Evolutionary conservation across 2,797 vertebrate species (phyloP), one percentile per base, ranked within the genome.

Genomic region (Neopelma chrysocephalum): DNA sequence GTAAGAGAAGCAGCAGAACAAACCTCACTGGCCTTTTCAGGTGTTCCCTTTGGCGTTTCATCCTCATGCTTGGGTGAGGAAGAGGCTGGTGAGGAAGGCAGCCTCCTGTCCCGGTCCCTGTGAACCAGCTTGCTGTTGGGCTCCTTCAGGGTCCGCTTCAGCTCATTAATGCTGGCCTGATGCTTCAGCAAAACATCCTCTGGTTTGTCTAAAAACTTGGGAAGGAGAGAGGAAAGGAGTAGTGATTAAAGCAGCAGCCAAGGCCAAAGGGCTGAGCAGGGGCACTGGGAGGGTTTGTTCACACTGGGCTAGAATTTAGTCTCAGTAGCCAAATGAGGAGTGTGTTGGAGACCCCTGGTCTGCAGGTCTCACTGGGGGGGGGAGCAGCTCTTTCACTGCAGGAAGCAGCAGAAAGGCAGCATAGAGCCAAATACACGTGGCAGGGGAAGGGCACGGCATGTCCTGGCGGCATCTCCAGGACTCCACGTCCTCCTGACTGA

Each of bases 101-200:
- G 98, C 89, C 98, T 98, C 97, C 99, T 99, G 94, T 98, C 98
- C 50, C 98, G 96, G 43, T 98, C 98, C 82, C 98, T 97, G 97
- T 98, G 99, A 94, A 99, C 98, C 95, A 99, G 98, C 94, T 99
- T 99, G 98, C 99, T 99, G 98, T 99, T 99, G 89, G 99, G 99
- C 83, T 99, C 99, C 97, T 98, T 99, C 96, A 99, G 97, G 70
- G 99, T 98, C 95, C 99, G 98, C 97, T 99, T 99, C 98, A 99
- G 98, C 97, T 99, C 99, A 12, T 99, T 99, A 98, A 99, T 99
- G 97, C 99, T 99, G 97, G 99, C 99, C 98, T 99, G 99, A 95
- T 99, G 99, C 98, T 99, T 99, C 97, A 99, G 98, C 86, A 99
- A 97, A 96, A 99, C 98, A 20, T 99, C 99, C 96, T 99, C 98